These are phyloP conservation scores for Tursiops truncatus DNA, from an alignment of 2,113 vertebrate species.

Conservation along the genomic window DNA sequence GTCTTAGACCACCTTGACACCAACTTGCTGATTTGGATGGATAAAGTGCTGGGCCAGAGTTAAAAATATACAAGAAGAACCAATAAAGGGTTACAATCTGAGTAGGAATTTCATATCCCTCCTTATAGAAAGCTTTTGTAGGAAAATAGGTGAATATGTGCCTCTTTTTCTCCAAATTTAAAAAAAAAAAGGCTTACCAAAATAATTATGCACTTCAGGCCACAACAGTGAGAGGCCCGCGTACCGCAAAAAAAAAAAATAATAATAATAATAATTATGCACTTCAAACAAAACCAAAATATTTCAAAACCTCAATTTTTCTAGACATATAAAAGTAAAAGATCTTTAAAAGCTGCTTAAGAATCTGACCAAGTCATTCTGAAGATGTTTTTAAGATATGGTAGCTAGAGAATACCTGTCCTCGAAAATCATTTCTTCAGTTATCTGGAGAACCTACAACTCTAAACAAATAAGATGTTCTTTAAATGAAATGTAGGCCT, in stretches of 20 bases:
- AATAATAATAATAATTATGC: not conserved
- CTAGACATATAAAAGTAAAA: not conserved
- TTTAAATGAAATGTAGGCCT: not conserved
- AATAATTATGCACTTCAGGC: not conserved
- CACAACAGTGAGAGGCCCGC: no score
- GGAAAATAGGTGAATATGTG: not conserved
- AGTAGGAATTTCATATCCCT: not conserved
- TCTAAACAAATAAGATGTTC: not conserved
- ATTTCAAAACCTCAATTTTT: constrained; percentile 22
- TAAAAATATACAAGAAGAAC: constrained; percentile 2
- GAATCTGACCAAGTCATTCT: not conserved
- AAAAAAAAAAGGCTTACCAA: not conserved
- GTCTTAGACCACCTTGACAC: not conserved
- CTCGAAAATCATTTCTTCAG: not conserved
- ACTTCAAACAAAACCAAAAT: constrained; percentile 27
- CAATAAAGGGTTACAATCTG: not conserved
- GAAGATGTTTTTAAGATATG: not conserved
- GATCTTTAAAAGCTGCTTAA: not conserved
- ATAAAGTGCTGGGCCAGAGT: not conserved
- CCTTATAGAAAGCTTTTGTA: not conserved
- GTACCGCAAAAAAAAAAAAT: no score
- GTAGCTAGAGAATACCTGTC: not conserved
- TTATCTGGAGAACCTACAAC: not conserved
- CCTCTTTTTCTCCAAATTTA: not conserved
- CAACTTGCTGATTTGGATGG: not conserved